Evolutionary conservation across 2,888 invertebrate species (phyloP), one percentile per base, ranked within the genome.

Genomic region (Stenodera caucasica): DNA sequence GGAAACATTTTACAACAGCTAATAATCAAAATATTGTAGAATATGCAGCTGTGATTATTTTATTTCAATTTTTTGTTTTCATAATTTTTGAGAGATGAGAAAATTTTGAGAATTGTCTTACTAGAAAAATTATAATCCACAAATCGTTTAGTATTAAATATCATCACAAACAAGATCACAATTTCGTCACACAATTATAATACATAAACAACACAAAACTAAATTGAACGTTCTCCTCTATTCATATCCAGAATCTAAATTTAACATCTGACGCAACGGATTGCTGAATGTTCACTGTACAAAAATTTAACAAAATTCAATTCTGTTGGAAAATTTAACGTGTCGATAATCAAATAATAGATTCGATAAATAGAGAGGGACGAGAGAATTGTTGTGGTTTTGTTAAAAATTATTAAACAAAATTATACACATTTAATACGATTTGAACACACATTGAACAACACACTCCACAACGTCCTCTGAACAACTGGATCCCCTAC

Each of bases 401-500:
- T 11, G 9, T 3, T 18, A 18, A 3, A 21, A 0, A 21, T 9
- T 15, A 40, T 18, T 11, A 11, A 29, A 6, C 29, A 15, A 40
- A 8, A 40, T 18, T n/a, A n/a, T n/a, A n/a, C n/a, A n/a, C n/a
- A n/a, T n/a, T n/a, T n/a, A n/a, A n/a, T n/a, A n/a, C n/a, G n/a
- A n/a, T n/a, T n/a, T n/a, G n/a, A n/a, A 18, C 37, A 40, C 11
- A 33, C 37, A 40, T 40, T 18, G 35, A 14, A n/a, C 6, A 15
- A n/a, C 8, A 18, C 12, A 23, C 23, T 7, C 18, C 2, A 18
- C 61, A 30, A 64, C 59, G 62, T 63, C 56, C 59, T 55, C 68
- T 65, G 61, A 53, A 49, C 68, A 66, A 74, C 73, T 71, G 69
- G 58, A 23, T 23, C 45, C 45, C 45, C 45, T 23, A 45, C 23